phyloP scores from a whole-genome alignment of 2,888 invertebrate genomes.

The Opisthograptis luteolata region DNA sequence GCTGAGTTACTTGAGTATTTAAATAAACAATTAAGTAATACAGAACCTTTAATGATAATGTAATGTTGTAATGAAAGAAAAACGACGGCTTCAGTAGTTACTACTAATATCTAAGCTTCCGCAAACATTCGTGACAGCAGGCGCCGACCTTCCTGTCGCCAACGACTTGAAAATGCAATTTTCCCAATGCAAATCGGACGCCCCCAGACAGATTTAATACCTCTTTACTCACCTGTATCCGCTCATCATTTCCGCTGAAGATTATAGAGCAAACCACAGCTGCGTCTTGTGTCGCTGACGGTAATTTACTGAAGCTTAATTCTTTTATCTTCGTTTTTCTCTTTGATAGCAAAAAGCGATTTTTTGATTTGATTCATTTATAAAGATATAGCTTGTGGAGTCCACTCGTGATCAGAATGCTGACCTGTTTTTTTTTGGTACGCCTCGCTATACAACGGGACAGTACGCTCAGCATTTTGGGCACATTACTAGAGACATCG shows the following conservation, averaged over 20 bases:
- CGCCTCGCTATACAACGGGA: no score
- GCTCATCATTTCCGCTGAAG: constrained; percentile 70
- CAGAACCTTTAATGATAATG: no score
- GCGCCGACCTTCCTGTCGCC: constrained; percentile 62
- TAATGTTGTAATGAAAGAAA: no score
- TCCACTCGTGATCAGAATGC: no score
- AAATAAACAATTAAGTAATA: no score
- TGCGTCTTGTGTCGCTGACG: background rate
- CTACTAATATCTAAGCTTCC: constrained; percentile 59
- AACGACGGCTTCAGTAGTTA: no score
- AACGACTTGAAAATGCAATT: constrained; percentile 78
- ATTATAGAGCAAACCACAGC: constrained; percentile 56
- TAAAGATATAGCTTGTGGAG: no score
- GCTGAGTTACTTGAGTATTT: no score
- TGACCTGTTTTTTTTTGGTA: no score
- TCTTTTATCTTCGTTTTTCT: constrained; percentile 15
- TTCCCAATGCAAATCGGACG: constrained; percentile 80
- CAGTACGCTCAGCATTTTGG: no score
- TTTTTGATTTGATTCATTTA: constrained; percentile 18
- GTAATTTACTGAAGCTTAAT: constrained; percentile 21
- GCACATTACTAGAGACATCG: no score
- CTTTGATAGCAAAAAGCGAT: constrained; percentile 18
- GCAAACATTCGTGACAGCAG: constrained; percentile 70
- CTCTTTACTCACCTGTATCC: constrained; percentile 75
- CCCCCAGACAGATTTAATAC: constrained; percentile 78